Evolutionary conservation across 2,888 invertebrate species (phyloP), one percentile per base, ranked within the genome.

Genomic region (Thelaira solivaga): DNA sequence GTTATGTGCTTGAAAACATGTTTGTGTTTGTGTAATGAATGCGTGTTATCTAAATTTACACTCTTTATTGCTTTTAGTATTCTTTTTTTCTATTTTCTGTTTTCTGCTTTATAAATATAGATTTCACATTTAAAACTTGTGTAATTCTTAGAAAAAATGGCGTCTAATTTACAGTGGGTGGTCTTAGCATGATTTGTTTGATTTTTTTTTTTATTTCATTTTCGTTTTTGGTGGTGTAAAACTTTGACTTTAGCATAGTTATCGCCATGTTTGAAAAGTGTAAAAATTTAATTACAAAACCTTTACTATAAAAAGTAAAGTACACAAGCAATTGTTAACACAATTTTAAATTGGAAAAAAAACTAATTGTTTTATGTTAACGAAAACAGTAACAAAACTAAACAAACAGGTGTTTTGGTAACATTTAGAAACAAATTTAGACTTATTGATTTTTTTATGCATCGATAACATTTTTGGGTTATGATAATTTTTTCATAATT

Each of bases 81-180:
- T n/a, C n/a, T n/a, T n/a, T n/a, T n/a, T n/a, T n/a, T n/a, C n/a
- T n/a, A n/a, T n/a, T n/a, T n/a, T n/a, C n/a, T n/a, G n/a, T n/a
- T n/a, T 20, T 75, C 51, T 61, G 45, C 74, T 31, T 61, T 68
- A 55, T 67, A 74, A 62, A 62, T 68, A 61, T 75, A 53, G 45
- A 47, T 68, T 75, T 75, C 47, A 47, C 74, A 75, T 68, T 61
- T 36, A 55, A 61, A 75, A 53, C 34, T 43, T 67, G 53, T 68
- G 43, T 36, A 45, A 45, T 78, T 78, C 78, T 74, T 47, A 31
- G 74, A 78, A 78, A 78, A 74, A 78, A 78, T 78, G 78, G 78
- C 78, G 78, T 78, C 74, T 74, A 69, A 69, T 78, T n/a, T 74
- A 29, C 36, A 26, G 74, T 78, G 78, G 78, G 78, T 78, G 78